Base-by-base conservation (phyloP, 2,797 vertebrate genomes). In the Tiaroga cobitis region DNA sequence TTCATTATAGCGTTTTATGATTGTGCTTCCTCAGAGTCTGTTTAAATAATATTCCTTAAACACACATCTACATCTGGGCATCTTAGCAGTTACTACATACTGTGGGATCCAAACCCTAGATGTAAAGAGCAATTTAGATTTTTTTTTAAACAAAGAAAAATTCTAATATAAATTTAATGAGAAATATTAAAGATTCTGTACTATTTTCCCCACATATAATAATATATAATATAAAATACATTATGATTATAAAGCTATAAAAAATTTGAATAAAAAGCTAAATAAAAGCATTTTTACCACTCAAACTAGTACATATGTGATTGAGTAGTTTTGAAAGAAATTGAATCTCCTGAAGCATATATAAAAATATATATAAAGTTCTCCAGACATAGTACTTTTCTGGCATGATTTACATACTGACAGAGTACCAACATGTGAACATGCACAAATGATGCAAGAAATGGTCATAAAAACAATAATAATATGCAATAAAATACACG, bases 1-100 rank as follows among this genome's bases (percentile, higher is more conserved):
- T 80, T 87, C 74, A 82, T 87, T 84, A 76, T 70, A 79, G 68
- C 46, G 63, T 56, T 68, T 74, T 67, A 68, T 5, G 69, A 77
- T 56, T 81, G 70, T 65, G n/a, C 16, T 54, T 80, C 21, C 18
- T 56, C 34, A 15, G 26, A 51, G 49, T 85, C 39, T 85, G 68
- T 87, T 81, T 82, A 73, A 82, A 82, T 78, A 41, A 73, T 82
- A 32, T 51, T 51, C 18, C 70, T 46, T 74, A 73, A 73, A 87
- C 34, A 41, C 73, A 82, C 46, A 67, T 43, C 59, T 24, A 82
- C 46, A 67, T 43, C 59, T 24, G 51, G 34, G 37, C 5, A 29
- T 29, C 29, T 29, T 2, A 54, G 8, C 34, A 46, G 16, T 24
- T 70, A 26, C 6, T 19, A 46, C 34, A 59, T 56, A 34, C 39